phyloP scores from a whole-genome alignment of 2,113 vertebrate species.

The Anolis sagrei region DNA sequence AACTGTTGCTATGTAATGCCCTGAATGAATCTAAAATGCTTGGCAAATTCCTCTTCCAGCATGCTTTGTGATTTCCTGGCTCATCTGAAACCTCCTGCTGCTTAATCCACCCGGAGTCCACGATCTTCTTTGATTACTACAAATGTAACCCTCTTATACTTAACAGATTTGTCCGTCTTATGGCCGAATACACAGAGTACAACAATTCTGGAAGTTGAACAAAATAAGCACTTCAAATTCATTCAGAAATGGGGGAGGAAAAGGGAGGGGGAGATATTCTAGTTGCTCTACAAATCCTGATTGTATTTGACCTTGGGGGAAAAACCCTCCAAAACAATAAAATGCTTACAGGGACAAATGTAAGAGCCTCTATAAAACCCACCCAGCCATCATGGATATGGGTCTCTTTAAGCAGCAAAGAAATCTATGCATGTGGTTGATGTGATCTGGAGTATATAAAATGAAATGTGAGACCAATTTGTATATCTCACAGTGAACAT shows the following conservation, averaged over 20 bases:
- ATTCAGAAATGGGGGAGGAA: not conserved
- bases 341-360: not conserved
- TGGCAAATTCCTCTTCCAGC: conserved; percentile 55
- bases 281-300: conserved; percentile 22
- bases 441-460: not conserved
- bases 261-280: conserved; percentile 9
- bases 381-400: not conserved
- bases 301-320: conserved; percentile 37
- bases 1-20: conserved; percentile 53
- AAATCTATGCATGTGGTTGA: not conserved
- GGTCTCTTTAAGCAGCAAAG: not conserved
- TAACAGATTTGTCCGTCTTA: conserved; percentile 50
- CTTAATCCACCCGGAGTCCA: conserved; percentile 55
- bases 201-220: conserved; percentile 46
- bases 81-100: conserved; percentile 54
- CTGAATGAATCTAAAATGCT: conserved; percentile 62
- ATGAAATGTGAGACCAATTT: conserved; percentile 7
- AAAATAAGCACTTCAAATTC: conserved; percentile 39
- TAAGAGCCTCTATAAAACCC: not conserved
- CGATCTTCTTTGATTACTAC: conserved; percentile 60
- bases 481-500: not conserved
- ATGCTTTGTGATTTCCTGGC: conserved; percentile 54
- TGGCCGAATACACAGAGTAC: conserved; percentile 37
- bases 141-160: conserved; percentile 44
- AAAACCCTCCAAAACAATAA: conserved; percentile 2